Evolutionary conservation across 1,140 invertebrate genomes (phyloP).

Genomic region (Panulirus ornatus): DNA sequence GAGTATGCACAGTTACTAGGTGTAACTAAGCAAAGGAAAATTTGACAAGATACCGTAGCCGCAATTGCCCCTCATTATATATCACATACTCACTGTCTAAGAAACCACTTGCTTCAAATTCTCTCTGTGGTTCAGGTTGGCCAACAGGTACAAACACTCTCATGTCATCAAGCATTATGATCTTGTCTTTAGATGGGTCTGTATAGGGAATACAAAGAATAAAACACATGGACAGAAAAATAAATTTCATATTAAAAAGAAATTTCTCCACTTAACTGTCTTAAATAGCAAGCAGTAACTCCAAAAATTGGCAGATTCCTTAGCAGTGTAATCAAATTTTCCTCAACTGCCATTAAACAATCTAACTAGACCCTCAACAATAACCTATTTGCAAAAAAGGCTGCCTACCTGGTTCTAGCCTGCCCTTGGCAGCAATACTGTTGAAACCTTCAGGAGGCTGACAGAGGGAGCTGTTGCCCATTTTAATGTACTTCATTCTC

Average conservation of each 20-base stretch:
- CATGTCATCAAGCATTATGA: background rate
- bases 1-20: background rate
- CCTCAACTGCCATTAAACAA: too few relatives aligned
- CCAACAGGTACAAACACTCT: constrained; percentile 27
- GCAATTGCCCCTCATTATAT: constrained; percentile 18
- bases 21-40: constrained; percentile 13
- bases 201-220: background rate
- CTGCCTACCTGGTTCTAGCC: constrained; percentile 24
- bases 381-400: too few relatives aligned
- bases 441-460: constrained; percentile 34
- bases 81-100: constrained; percentile 19
- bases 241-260: background rate
- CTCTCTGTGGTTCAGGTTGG: background rate
- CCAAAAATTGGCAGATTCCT: too few relatives aligned
- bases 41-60: constrained; percentile 17
- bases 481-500: constrained; percentile 39
- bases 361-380: too few relatives aligned
- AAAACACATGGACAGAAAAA: too few relatives aligned
- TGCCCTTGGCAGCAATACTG: constrained; percentile 33
- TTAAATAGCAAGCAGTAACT: too few relatives aligned
- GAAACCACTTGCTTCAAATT: constrained; percentile 28
- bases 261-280: background rate
- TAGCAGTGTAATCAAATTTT: too few relatives aligned
- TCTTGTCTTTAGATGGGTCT: constrained; percentile 30
- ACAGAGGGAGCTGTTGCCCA: constrained; percentile 24